Evolutionary conservation across 23 tunicate species (phyloP).

Genomic region (Styela clava): DNA sequence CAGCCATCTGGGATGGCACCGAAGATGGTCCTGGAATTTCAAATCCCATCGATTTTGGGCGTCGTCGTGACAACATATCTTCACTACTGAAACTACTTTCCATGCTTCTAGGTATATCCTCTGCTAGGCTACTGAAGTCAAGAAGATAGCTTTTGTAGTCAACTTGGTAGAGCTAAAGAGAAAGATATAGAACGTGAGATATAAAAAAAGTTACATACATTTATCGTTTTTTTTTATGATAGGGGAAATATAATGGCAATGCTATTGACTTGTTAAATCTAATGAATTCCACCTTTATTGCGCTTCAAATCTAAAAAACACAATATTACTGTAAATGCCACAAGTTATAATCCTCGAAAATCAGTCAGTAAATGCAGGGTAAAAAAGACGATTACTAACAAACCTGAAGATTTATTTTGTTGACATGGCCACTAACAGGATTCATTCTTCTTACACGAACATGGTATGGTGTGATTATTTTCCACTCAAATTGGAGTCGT

Average conservation of each 20-base stretch:
- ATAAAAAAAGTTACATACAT: too few species aligned
- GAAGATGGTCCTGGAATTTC: slow-evolving; percentile 1
- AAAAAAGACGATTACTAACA: too few species aligned
- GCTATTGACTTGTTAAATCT: too few species aligned
- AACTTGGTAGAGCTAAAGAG: slow-evolving; percentile 83
- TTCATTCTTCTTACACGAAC: slow-evolving; percentile 78
- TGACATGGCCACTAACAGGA: slow-evolving; percentile 75
- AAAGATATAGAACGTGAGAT: background rate
- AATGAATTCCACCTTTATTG: too few species aligned
- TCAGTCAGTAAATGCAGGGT: too few species aligned
- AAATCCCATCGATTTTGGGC: background rate
- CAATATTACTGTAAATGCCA: too few species aligned
- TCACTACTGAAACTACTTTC: slow-evolving; percentile 10
- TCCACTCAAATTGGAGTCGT: slow-evolving; percentile 84
- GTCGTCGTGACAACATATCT: background rate
- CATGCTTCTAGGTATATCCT: slow-evolving; percentile 44
- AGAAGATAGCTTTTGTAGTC: slow-evolving; percentile 82
- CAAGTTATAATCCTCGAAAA: too few species aligned
- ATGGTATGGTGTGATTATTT: slow-evolving; percentile 73
- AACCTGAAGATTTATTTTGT: slow-evolving; percentile 94
- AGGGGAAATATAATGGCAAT: too few species aligned
- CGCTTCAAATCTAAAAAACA: too few species aligned
- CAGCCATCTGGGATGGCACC: slow-evolving; percentile 23
- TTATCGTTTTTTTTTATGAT: too few species aligned
- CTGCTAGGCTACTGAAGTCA: slow-evolving; percentile 91